phyloP scores from a whole-genome alignment of 2,888 invertebrate genomes.

The Isoperla grammatica region DNA sequence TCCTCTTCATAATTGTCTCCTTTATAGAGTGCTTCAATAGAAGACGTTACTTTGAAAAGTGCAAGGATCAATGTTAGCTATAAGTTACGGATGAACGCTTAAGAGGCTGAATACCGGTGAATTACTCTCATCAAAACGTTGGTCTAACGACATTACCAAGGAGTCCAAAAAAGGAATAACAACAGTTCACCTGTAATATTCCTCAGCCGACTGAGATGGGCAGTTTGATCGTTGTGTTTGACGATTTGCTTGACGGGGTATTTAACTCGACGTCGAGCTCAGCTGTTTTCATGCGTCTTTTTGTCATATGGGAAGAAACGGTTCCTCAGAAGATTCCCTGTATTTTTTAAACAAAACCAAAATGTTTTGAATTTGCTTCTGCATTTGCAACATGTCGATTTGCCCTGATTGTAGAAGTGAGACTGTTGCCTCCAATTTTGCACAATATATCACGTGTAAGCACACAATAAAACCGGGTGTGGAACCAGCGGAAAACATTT shows the following conservation, averaged over 20 bases:
- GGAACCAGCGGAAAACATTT: not conserved
- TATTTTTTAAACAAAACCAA: not conserved
- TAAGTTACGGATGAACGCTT: no score
- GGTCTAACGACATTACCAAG: no score
- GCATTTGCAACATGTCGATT: not conserved
- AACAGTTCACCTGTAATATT: not conserved
- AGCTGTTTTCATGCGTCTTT: not conserved
- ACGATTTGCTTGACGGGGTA: not conserved
- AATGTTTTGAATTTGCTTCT: slow-evolving; percentile 1
- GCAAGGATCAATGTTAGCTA: no score
- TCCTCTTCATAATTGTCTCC: no score
- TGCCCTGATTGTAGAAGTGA: not conserved
- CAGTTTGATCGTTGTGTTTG: not conserved
- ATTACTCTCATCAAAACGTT: no score
- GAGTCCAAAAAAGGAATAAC: not conserved
- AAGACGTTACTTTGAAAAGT: no score
- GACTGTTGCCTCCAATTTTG: not conserved
- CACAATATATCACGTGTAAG: not conserved
- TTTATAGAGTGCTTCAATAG: no score
- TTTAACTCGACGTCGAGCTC: not conserved
- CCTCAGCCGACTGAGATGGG: not conserved
- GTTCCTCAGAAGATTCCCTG: not conserved
- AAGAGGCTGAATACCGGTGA: no score
- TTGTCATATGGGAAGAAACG: no score
- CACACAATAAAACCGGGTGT: not conserved